Conservation (phyloP, 2,113 vertebrate genomes). For the Ursus arctos region DNA sequence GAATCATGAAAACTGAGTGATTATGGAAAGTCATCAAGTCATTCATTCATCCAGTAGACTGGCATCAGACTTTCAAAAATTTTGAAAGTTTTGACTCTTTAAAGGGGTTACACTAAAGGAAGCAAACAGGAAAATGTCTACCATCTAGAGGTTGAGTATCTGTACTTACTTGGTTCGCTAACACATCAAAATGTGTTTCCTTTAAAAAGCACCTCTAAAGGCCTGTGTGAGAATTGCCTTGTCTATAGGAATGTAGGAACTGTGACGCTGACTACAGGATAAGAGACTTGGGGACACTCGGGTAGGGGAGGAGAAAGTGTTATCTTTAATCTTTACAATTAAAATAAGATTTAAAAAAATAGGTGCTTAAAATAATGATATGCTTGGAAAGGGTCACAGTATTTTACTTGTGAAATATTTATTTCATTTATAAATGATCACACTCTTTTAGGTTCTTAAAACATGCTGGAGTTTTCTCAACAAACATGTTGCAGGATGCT, state of each 20-base stretch:
- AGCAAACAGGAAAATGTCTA: neutral
- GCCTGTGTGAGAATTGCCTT: neutral
- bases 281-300: neutral
- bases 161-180: neutral
- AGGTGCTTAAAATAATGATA: neutral
- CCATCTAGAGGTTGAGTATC: rapidly evolving
- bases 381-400: neutral
- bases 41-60: neutral
- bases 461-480: neutral
- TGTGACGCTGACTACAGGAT: neutral
- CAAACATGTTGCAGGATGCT: neutral
- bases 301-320: neutral
- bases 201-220: neutral
- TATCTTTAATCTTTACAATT: neutral
- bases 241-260: neutral
- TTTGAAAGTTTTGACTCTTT: neutral
- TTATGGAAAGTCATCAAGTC: neutral
- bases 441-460: neutral
- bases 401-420: neutral
- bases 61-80: neutral
- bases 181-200: neutral
- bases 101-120: neutral
- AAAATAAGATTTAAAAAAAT: neutral
- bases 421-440: neutral
- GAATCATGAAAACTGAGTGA: neutral